Evolutionary conservation across 2,888 invertebrate genomes (phyloP), one percentile per base, ranked within the genome.

Genomic region (Metopia argyrocephala): DNA sequence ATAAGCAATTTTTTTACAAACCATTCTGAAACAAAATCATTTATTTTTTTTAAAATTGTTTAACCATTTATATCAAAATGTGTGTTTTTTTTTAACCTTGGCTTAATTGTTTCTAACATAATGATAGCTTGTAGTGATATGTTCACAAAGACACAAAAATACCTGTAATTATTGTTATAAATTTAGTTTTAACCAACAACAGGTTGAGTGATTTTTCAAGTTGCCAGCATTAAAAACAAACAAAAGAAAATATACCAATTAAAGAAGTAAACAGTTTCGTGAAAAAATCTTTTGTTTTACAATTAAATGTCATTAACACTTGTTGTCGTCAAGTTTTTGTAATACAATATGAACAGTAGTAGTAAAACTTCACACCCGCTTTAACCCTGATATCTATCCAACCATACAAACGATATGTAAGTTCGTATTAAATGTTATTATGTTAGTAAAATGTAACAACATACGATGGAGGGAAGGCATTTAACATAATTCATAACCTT

Each of bases 251-350:
- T 66, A 50, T 65, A 31, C 56, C 68, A 64, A 56, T 46, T 18
- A 27, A 20, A 52, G 31, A 2, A 52, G 57, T 31, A 61, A 5
- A 25, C 25, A 5, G 15, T 31, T 45, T 28, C 18, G 5, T 12
- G 9, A 38, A 38, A 38, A 61, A 62, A 76, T 52, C 21, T 61
- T 71, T 21, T 52, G 31, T 70, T 75, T 64, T 25, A 70, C 61
- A 54, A 76, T 57, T 50, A 68, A 79, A 76, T 80, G 79, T 76
- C 79, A 80, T 80, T 76, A 80, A 80, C 79, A 76, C 76, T 68
- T 50, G 61, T 25, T 50, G 71, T 28, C 27, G 56, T 9, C 48
- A 48, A 20, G 28, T 65, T 66, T 7, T 66, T 27, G 61, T 38
- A 25, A 66, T 62, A 56, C 79, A 70, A 50, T 62, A 74, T 68